Percentiles rank a stretch among this genome's conserved stretches.
phyloP scores from a whole-genome alignment of 2,113 vertebrate species.

The Ciconia maguari region DNA sequence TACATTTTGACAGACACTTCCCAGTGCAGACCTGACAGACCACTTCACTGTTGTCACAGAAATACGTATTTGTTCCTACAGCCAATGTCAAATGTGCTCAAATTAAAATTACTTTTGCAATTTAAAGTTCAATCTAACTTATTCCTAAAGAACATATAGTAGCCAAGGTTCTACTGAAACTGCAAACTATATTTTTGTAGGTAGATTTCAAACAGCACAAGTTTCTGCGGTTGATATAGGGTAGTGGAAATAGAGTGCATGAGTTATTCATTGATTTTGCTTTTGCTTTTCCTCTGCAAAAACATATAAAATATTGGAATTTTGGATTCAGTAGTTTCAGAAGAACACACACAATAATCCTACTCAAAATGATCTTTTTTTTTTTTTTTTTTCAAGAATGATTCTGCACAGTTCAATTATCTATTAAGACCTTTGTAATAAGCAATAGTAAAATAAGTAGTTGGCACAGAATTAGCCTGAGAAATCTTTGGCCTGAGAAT shows the following conservation, averaged over 20 bases:
- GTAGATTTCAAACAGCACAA: neutral
- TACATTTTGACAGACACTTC: neutral
- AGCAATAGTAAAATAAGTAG: neutral
- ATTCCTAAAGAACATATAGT: neutral
- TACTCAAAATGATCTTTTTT: neutral
- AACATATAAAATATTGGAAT: neutral
- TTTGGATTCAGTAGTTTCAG: neutral
- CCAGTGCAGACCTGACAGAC: neutral
- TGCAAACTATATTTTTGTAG: neutral
- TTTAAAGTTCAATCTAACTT: neutral
- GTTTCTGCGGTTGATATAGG: neutral
- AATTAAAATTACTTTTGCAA: neutral
- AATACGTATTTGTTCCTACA: neutral
- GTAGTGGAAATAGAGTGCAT: neutral
- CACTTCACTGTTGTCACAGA: neutral
- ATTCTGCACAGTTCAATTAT: neutral
- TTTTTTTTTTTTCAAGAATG: too few species aligned
- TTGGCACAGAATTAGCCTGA: neutral
- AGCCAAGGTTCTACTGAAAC: neutral
- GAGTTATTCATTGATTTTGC: neutral
- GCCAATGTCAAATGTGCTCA: neutral
- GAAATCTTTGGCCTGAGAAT: neutral
- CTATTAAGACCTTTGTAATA: neutral
- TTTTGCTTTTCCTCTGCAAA: neutral
- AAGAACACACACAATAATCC: neutral